Evolutionary conservation across 2,888 invertebrate species (phyloP).

Genomic region (Anthophora plumipes): DNA sequence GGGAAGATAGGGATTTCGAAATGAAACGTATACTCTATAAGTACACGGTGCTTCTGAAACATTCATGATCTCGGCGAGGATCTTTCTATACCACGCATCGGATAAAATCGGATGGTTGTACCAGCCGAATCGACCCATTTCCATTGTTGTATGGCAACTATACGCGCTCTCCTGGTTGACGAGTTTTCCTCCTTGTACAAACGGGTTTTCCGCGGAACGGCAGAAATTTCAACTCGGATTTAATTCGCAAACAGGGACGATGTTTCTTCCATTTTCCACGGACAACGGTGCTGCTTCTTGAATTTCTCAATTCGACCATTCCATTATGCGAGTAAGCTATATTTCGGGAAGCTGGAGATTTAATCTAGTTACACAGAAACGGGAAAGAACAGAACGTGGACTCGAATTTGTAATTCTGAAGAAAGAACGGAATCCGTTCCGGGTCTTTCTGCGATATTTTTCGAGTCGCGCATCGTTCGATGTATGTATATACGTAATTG

Average conservation of each 20-base stretch:
- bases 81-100: slow-evolving; percentile 2
- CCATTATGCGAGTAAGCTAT: neutral
- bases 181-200: neutral
- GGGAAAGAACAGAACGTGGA: neutral
- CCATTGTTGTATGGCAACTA: neutral
- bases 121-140: neutral
- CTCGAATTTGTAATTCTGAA: neutral
- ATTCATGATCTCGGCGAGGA: slow-evolving; percentile 45
- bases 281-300: neutral
- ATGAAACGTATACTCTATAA: slow-evolving; percentile 18
- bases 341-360: slow-evolving; percentile 21
- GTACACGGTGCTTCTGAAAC: slow-evolving; percentile 22
- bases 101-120: slow-evolving; percentile 4
- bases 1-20: slow-evolving; percentile 51
- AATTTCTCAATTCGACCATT: neutral
- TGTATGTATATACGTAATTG: neutral
- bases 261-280: neutral
- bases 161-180: neutral
- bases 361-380: slow-evolving; percentile 19
- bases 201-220: neutral
- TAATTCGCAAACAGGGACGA: neutral
- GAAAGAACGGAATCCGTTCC: neutral
- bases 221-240: neutral
- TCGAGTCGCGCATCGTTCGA: neutral
- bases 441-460: neutral